These are phyloP conservation scores for Netelia inedita DNA, from an alignment of 2,888 invertebrate species.

Conservation along the genomic window DNA sequence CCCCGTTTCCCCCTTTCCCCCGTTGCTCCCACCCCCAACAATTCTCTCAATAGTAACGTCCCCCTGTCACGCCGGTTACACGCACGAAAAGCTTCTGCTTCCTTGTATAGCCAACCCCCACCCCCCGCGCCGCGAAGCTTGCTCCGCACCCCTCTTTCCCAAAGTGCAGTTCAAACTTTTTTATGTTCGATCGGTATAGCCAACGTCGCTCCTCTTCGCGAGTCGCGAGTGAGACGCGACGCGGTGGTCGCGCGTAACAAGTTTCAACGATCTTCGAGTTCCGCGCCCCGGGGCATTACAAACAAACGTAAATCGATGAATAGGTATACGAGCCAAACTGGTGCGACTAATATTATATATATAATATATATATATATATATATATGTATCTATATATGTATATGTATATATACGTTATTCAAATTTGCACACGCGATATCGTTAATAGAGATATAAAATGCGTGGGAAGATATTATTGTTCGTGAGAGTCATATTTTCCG, in stretches of 20 bases:
- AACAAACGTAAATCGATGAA: slow-evolving; percentile 60
- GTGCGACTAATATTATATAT: not conserved
- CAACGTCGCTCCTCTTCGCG: not conserved
- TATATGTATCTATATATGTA: not conserved
- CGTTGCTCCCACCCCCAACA: not conserved
- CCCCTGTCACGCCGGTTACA: not conserved
- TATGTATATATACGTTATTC: not conserved
- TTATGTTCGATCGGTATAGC: slow-evolving; percentile 46
- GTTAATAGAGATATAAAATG: not conserved
- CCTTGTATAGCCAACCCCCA: not conserved
- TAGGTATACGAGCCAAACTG: not conserved
- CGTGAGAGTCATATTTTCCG: not conserved
- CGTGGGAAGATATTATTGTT: not conserved
- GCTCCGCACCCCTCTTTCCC: not conserved
- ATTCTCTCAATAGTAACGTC: not conserved
- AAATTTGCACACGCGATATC: not conserved
- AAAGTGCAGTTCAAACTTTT: slow-evolving; percentile 65
- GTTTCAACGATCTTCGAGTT: slow-evolving; percentile 49
- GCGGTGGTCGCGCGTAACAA: slow-evolving; percentile 36
- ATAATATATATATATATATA: not conserved
- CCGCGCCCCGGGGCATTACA: slow-evolving; percentile 26
- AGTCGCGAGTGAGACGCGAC: not conserved
- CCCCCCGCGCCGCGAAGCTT: not conserved
- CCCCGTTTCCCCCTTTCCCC: not conserved
- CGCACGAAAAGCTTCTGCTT: slow-evolving; percentile 1